Percentiles rank a stretch among this genome's conserved stretches.
phyloP scores from a whole-genome alignment of 2,113 vertebrate genomes.

The Neoarius graeffei region DNA sequence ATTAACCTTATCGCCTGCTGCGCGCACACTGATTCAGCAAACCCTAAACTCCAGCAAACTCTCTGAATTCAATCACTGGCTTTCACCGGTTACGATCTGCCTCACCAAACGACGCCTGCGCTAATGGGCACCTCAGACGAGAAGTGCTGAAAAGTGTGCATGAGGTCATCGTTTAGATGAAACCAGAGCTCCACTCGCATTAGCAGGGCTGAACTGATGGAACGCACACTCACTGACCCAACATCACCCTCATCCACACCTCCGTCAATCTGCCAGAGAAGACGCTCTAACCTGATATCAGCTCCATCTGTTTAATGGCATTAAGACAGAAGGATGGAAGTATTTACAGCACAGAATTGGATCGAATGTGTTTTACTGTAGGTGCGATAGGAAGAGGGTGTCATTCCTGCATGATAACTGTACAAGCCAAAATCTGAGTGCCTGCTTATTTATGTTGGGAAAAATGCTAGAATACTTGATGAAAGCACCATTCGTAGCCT shows the following conservation, averaged over 20 bases:
- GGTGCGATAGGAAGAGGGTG: neutral
- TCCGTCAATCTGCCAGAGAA: neutral
- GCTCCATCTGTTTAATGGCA: neutral
- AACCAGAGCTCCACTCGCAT: constrained; percentile 18
- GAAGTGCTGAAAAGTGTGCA: constrained; percentile 24
- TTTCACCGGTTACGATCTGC: neutral
- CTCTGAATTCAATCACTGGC: constrained; percentile 6
- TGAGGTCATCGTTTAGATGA: constrained; percentile 34
- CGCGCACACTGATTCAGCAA: no score
- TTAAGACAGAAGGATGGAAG: neutral
- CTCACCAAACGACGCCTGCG: neutral
- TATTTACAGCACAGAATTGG: neutral
- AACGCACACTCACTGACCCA: neutral
- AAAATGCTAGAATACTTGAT: neutral
- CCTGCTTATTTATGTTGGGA: neutral
- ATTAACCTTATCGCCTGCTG: no score
- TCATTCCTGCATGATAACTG: neutral
- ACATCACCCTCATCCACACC: constrained; percentile 1
- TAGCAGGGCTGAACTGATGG: constrained; percentile 14
- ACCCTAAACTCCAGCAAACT: neutral
- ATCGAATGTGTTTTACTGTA: neutral
- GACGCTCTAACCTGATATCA: neutral
- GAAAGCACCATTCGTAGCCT: no score
- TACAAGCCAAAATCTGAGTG: neutral
- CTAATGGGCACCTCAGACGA: constrained; percentile 24